phyloP scores from a whole-genome alignment of 2,113 vertebrate species.

The Salminus brasiliensis region DNA sequence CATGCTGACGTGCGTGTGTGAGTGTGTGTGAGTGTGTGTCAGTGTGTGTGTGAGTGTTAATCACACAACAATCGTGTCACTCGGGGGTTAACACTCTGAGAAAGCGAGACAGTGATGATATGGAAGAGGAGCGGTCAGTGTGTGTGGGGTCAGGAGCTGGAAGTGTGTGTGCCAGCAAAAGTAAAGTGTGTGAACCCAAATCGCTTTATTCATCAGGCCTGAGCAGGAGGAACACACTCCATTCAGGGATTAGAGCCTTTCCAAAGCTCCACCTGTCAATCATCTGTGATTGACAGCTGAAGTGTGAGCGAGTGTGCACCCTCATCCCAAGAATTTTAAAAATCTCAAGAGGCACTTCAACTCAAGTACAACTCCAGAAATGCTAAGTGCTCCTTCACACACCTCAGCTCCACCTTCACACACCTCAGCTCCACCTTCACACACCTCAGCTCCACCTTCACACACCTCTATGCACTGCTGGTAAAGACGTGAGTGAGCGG shows the following conservation, averaged over 20 bases:
- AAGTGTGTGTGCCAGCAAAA: too few relatives aligned
- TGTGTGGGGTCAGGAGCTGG: not conserved
- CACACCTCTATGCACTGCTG: not conserved
- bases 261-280: conserved; percentile 41
- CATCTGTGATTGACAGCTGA: conserved; percentile 51
- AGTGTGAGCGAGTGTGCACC: not conserved
- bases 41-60: conserved; percentile 9
- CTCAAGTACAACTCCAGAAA: not conserved
- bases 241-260: conserved; percentile 47
- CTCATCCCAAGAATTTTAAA: not conserved
- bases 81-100: conserved; percentile 33
- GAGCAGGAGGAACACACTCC: conserved; percentile 23
- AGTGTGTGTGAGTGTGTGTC: not conserved
- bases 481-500: not conserved
- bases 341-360: not conserved
- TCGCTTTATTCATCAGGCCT: conserved; percentile 55
- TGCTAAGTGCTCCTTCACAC: not conserved
- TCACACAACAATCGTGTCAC: conserved; percentile 34
- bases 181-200: too few relatives aligned
- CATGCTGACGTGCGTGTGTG: not conserved
- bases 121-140: not conserved
- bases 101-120: conserved; percentile 11
- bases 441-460: not conserved
- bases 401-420: not conserved
- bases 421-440: not conserved